Percentiles rank a stretch among this genome's conserved stretches.
Evolutionary conservation across 2,797 vertebrate species (phyloP).

Genomic region (Pampus argenteus): DNA sequence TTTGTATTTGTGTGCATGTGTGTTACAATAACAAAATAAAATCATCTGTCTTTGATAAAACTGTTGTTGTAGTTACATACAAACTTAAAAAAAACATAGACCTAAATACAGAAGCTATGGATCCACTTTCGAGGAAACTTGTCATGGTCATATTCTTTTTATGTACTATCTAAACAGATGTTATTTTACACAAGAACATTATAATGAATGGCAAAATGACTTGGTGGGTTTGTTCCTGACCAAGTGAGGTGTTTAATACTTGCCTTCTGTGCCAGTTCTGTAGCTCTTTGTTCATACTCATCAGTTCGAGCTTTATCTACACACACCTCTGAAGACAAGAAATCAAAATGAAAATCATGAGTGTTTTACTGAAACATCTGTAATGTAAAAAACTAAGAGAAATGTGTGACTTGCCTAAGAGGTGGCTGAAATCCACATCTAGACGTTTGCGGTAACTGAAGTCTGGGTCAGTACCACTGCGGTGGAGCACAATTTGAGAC

Average conservation of each 20-base stretch:
- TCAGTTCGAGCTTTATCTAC: conserved; percentile 91
- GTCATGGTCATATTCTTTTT: not conserved
- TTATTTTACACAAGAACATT: conserved; percentile 19
- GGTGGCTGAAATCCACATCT: conserved; percentile 93
- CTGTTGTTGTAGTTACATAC: not conserved
- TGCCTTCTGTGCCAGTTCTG: conserved; percentile 91
- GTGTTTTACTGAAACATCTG: not conserved
- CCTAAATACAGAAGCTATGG: not conserved
- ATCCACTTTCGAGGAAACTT: not conserved
- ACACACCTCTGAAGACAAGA: conserved; percentile 88
- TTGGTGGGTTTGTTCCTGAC: not conserved
- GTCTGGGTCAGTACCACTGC: conserved; percentile 94
- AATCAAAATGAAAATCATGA: conserved; percentile 1
- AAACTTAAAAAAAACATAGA: not conserved
- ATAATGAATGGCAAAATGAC: not conserved
- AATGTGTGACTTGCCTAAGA: conserved; percentile 87
- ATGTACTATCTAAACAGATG: conserved; percentile 9
- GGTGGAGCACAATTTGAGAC: conserved; percentile 96
- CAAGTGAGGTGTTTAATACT: conserved; percentile 59
- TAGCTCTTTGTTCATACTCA: conserved; percentile 90
- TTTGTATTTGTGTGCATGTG: not conserved
- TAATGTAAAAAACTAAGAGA: not conserved
- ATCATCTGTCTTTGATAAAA: not conserved
- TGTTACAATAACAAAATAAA: not conserved
- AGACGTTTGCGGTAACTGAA: conserved; percentile 96